Evolutionary conservation across 2,797 vertebrate genomes (phyloP).

Genomic region (Gadopsis bispinosus): DNA sequence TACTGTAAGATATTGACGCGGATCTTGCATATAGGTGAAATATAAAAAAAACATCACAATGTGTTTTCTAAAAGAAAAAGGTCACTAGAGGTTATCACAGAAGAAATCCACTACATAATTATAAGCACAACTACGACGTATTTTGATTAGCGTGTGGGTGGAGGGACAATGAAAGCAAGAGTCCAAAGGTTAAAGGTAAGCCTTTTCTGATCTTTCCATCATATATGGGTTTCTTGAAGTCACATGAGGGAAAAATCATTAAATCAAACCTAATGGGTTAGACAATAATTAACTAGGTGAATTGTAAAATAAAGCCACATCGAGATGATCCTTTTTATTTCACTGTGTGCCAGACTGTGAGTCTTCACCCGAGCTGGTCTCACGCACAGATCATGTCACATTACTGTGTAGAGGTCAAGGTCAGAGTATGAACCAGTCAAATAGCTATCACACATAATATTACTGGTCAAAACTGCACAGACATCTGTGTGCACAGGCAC

Average conservation of each 20-base stretch:
- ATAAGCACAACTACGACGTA: background rate
- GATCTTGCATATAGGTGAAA: background rate
- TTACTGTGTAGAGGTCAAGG: conserved; percentile 41
- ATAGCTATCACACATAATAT: background rate
- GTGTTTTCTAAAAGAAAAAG: background rate
- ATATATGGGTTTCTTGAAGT: conserved; percentile 50
- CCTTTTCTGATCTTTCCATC: conserved; percentile 29
- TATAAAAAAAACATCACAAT: background rate
- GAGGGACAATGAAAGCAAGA: conserved; percentile 33
- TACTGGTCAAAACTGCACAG: conserved; percentile 54
- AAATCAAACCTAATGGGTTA: conserved; percentile 30
- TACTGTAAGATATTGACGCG: background rate
- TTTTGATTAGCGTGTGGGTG: conserved; percentile 60
- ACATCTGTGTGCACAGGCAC: background rate
- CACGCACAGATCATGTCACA: background rate
- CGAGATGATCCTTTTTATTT: conserved; percentile 5
- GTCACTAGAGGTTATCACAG: background rate
- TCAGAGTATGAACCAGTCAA: conserved; percentile 2
- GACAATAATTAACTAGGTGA: conserved; percentile 65
- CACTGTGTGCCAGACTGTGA: background rate
- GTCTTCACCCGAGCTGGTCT: background rate
- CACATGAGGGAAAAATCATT: conserved; percentile 8
- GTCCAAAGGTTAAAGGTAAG: conserved; percentile 73
- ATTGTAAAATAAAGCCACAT: conserved; percentile 34
- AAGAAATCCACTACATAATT: background rate